Percentiles rank a stretch among this genome's conserved stretches.
phyloP scores from a whole-genome alignment of 2,888 invertebrate genomes.

The Brenthis daphne region DNA sequence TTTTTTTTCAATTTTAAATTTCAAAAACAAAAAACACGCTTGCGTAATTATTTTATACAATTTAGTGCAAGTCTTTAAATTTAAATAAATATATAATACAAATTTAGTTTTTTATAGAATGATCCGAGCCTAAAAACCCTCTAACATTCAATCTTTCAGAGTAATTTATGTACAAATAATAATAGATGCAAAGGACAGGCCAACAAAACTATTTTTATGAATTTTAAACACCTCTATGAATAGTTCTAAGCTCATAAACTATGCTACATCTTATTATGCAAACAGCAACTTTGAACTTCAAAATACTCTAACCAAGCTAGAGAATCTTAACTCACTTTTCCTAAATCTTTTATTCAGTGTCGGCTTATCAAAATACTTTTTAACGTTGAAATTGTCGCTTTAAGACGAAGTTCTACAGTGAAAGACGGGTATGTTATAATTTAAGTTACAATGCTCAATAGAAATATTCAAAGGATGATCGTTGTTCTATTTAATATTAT shows the following conservation, averaged over 20 bases:
- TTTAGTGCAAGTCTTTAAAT: no score
- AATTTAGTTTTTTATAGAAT: no score
- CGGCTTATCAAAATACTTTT: conserved; percentile 18
- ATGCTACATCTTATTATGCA: conserved; percentile 19
- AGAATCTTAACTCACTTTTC: conserved; percentile 22
- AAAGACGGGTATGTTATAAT: not conserved
- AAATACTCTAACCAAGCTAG: conserved; percentile 20
- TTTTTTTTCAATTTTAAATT: no score
- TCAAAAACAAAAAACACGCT: no score
- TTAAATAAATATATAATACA: no score
- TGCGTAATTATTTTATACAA: no score
- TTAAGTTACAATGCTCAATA: not conserved
- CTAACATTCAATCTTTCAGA: no score
- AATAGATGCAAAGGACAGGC: not conserved
- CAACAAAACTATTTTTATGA: not conserved
- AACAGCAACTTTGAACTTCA: conserved; percentile 28
- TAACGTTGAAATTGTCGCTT: conserved; percentile 20
- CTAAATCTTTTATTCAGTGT: conserved; percentile 26
- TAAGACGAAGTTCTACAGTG: conserved; percentile 8
- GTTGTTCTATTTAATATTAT: no score
- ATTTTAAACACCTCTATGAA: conserved; percentile 20
- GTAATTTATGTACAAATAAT: not conserved
- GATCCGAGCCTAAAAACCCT: no score
- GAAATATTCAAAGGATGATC: no score
- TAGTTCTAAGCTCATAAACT: conserved; percentile 12